These are phyloP conservation scores for Silurus meridionalis DNA, from an alignment of 2,113 vertebrate species.

Conservation along the genomic window DNA sequence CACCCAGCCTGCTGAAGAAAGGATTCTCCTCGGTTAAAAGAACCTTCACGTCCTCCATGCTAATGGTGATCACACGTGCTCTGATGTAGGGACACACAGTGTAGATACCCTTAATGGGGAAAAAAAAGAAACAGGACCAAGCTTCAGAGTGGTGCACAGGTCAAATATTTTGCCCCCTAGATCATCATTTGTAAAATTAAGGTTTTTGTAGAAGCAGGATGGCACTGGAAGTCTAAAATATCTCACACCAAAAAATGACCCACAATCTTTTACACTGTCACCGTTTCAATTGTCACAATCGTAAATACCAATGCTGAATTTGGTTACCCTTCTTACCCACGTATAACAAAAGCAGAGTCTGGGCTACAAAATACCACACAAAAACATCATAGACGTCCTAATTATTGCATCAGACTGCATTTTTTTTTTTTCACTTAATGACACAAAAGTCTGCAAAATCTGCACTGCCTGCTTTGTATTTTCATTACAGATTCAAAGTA, in stretches of 20 bases:
- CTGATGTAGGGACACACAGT: conserved; percentile 92
- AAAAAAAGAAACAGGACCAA: neutral
- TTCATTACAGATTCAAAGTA: neutral
- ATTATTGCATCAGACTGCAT: neutral
- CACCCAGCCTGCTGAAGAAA: conserved; percentile 88
- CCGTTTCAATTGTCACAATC: neutral
- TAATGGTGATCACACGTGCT: conserved; percentile 84
- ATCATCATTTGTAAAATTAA: neutral
- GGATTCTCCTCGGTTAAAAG: conserved; percentile 98
- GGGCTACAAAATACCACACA: neutral
- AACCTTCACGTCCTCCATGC: conserved; percentile 90
- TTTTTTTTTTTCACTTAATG: neutral
- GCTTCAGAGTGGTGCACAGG: neutral
- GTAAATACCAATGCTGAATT: neutral
- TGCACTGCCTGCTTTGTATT: neutral
- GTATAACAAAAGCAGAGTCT: neutral
- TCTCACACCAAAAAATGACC: neutral
- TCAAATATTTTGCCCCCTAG: neutral
- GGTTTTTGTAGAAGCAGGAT: neutral
- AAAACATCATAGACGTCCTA: neutral
- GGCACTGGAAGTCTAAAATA: neutral
- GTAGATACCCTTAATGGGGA: conserved; percentile 85
- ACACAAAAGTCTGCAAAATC: neutral
- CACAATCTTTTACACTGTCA: neutral
- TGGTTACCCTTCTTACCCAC: neutral